Evolutionary conservation across 2,797 vertebrate species (phyloP).

Genomic region (Centropyge bicolor): DNA sequence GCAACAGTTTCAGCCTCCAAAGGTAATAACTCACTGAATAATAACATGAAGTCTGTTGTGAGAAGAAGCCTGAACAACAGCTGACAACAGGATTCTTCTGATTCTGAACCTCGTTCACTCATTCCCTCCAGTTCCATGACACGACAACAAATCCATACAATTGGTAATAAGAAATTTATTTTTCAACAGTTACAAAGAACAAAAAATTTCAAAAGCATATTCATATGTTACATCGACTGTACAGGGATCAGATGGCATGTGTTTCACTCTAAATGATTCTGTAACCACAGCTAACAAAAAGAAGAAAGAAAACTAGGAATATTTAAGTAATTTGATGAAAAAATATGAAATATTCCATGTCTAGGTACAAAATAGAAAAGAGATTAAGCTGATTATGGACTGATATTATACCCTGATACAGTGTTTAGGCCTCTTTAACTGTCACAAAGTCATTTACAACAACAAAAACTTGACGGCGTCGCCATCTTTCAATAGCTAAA

Average conservation of each 20-base stretch:
- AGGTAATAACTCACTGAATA: background rate
- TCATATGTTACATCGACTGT: constrained; percentile 94
- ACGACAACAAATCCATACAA: constrained; percentile 32
- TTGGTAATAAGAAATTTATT: constrained; percentile 87
- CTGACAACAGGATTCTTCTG: too few relatives aligned
- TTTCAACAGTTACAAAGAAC: constrained; percentile 84
- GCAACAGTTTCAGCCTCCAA: background rate
- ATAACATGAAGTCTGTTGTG: too few relatives aligned
- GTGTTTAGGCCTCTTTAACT: constrained; percentile 90
- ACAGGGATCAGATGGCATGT: constrained; percentile 91
- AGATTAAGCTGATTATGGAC: constrained; percentile 89
- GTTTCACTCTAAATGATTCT: constrained; percentile 92
- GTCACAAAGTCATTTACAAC: constrained; percentile 87
- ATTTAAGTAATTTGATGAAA: constrained; percentile 83
- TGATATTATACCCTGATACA: constrained; percentile 93
- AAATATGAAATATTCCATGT: constrained; percentile 88
- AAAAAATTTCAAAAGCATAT: constrained; percentile 84
- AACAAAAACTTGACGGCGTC: constrained; percentile 84
- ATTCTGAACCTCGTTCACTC: too few relatives aligned
- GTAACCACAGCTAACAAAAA: constrained; percentile 91
- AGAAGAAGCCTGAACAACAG: too few relatives aligned
- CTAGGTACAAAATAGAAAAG: constrained; percentile 91
- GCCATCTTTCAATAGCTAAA: constrained; percentile 89
- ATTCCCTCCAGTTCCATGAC: background rate
- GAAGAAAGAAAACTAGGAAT: constrained; percentile 70